phyloP scores from a whole-genome alignment of 1,140 invertebrate species.

The Trypoxylus dichotomus region DNA sequence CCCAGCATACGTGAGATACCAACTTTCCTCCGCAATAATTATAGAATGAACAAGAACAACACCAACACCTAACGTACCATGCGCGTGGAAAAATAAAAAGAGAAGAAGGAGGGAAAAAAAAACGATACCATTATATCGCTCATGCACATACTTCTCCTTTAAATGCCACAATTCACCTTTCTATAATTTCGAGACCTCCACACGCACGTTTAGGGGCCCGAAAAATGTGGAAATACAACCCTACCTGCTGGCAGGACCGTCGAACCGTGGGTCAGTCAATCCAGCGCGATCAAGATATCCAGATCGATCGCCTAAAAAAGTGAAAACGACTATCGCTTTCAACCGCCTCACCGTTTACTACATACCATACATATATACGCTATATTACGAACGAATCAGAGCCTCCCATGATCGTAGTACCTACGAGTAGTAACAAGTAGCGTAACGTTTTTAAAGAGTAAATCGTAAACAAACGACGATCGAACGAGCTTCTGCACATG shows the following conservation, averaged over 20 bases:
- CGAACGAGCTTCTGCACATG: neutral
- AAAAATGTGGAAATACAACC: conserved; percentile 19
- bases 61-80: too few species aligned
- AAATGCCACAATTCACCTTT: neutral
- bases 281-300: conserved; percentile 7
- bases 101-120: neutral
- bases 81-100: too few species aligned
- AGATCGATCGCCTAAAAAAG: conserved; percentile 4
- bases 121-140: neutral
- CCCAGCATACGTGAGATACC: too few species aligned
- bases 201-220: neutral
- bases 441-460: neutral
- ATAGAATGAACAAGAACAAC: neutral
- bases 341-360: neutral
- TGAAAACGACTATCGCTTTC: conserved; percentile 14
- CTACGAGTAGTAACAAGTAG: neutral
- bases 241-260: neutral
- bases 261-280: neutral
- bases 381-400: neutral
- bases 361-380: neutral
- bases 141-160: neutral
- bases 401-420: neutral
- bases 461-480: neutral
- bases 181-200: conserved; percentile 6
- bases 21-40: neutral